Conservation (phyloP, 2,113 vertebrate genomes). For the Galeopterus variegatus region DNA sequence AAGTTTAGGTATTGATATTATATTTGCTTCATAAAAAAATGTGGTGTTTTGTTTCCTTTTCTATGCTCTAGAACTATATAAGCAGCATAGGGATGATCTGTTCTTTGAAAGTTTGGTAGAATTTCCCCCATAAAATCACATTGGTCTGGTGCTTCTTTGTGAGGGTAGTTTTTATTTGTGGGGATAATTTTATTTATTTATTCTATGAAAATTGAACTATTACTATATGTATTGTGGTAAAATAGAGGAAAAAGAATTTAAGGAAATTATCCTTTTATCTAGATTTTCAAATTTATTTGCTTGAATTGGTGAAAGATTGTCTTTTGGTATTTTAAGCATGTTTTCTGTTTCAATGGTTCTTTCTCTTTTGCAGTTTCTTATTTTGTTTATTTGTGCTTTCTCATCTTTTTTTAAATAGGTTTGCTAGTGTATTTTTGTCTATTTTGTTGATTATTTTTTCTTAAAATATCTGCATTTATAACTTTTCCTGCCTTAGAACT, state of each 20-base stretch:
- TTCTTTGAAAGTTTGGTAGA: slow-evolving; percentile 32
- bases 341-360: background rate
- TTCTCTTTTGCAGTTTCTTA: background rate
- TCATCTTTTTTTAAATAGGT: background rate
- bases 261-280: background rate
- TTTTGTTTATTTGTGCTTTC: background rate
- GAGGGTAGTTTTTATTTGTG: background rate
- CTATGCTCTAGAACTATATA: background rate
- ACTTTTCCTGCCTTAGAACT: slow-evolving; percentile 12
- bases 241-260: background rate
- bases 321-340: slow-evolving; percentile 35
- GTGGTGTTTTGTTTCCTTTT: background rate
- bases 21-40: slow-evolving; percentile 29
- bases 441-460: background rate
- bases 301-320: slow-evolving; percentile 1
- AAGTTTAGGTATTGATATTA: background rate
- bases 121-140: background rate
- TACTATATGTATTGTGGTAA: background rate
- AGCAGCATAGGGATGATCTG: background rate
- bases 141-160: background rate
- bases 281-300: slow-evolving; percentile 30
- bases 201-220: background rate
- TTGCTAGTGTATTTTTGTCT: background rate
- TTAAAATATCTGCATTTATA: background rate
- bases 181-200: slow-evolving; percentile 16